Conservation (phyloP, 2,797 vertebrate genomes). For the Hoplostethus mediterraneus region DNA sequence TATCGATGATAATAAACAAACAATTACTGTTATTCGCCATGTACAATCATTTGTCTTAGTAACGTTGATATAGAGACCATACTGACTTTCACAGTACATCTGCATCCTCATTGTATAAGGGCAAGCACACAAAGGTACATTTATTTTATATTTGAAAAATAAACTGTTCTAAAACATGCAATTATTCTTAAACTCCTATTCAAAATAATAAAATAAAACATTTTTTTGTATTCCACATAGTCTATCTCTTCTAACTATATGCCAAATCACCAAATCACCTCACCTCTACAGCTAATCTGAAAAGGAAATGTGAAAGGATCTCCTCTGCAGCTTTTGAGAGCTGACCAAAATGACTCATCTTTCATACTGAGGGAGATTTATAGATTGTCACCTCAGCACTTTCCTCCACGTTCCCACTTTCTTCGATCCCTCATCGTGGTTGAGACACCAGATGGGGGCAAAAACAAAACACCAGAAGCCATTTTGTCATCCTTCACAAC, state of each 20-base stretch:
- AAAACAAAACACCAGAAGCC: constrained; percentile 83
- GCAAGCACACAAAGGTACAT: neutral
- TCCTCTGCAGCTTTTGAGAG: constrained; percentile 47
- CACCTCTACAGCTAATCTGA: constrained; percentile 20
- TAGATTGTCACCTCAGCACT: constrained; percentile 66
- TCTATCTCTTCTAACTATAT: constrained; percentile 5
- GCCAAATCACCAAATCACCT: constrained; percentile 24
- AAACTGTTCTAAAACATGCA: neutral
- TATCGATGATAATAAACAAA: too few species aligned
- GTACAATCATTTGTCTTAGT: too few species aligned
- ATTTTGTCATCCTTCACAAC: constrained; percentile 85
- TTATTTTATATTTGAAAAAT: too few species aligned
- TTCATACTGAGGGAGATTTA: constrained; percentile 70
- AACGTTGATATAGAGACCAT: too few species aligned
- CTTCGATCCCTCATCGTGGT: constrained; percentile 87
- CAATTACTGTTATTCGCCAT: too few species aligned
- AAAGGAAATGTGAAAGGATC: constrained; percentile 59
- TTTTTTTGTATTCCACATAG: neutral
- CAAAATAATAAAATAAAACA: neutral
- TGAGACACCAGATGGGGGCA: constrained; percentile 90
- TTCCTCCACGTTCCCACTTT: constrained; percentile 68
- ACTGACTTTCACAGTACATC: neutral
- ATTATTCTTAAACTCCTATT: neutral
- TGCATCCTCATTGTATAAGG: neutral
- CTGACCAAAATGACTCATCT: constrained; percentile 62